Base-by-base conservation (phyloP, 2,113 vertebrate species). In the Eurystomus gularis region DNA sequence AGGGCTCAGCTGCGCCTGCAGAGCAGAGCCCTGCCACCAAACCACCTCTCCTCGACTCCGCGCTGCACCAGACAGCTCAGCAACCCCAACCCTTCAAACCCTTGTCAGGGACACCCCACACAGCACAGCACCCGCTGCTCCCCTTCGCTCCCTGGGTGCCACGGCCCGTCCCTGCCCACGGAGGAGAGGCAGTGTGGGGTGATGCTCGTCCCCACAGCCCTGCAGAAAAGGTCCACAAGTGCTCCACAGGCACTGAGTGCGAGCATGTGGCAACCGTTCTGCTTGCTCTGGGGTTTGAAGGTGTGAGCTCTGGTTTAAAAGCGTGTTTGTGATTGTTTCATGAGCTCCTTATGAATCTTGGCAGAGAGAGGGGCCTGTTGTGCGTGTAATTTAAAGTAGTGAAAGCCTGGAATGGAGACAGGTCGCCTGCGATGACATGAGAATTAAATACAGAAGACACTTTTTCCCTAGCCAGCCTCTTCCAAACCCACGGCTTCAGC, bases 211-310 rank as follows among this genome's bases (percentile, higher is more conserved):
- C 66, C 37, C 29, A 14, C 21, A 23, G 62, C 44, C 54, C 65
- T 2, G 10, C 29, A 7, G 28, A 52, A 18, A 14, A 18, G n/a
- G 23, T 14, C 60, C 42, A 33, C 3, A 5, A 20, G 49, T 29
- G 28, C 75, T 60, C 52, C 1, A 4, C n/a, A 31, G 4, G 10
- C 6, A 0, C 33, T 3, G 5, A 51, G 52, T 10, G 4, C 17
- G 9, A 40, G 25, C 39, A 35, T 3, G 21, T 3, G 2, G 44
- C 37, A 40, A 35, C 62, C 21, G 1, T 4, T 14, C 69, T 16
- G n/a, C 26, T 49, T 4, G 8, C 57, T 31, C 19, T 17, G 55
- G 33, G 52, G 64, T 71, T 33, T 8, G 26, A 75, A 48, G 33
- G 6, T 8, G 29, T 7, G 33, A 28, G 66, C 55, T 75, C 31